Base-by-base conservation (phyloP, 2,113 vertebrate genomes). In the Equus quagga region DNA sequence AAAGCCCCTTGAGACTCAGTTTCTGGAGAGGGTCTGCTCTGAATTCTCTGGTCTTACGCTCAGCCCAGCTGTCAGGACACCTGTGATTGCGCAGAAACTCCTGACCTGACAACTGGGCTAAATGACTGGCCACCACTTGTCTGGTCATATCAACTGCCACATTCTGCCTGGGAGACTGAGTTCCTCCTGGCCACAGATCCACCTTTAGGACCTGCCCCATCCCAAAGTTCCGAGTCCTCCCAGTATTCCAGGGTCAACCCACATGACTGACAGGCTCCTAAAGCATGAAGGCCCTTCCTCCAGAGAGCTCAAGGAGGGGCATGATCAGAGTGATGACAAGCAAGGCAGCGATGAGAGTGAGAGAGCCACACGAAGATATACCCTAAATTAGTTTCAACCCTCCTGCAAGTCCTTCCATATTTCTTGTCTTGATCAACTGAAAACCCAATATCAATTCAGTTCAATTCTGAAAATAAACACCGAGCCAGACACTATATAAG, bases 31-130 rank as follows among this genome's bases (percentile, higher is more conserved):
- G 23, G 12, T 28, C 65, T 49, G 2, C 31, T 49, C 21, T 44
- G 36, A 13, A 11, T 49, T 69, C n/a, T 24, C 19, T 36, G 23
- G 67, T 18, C 8, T 6, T 7, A 3, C 0, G 8, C n/a, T 81
- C 91, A n/a, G 11, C 26, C 23, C 76, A 65, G 72, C 36, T 51
- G 33, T 78, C 26, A 8, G 80, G 49, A n/a, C 14, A 5, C 44
- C 51, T 4, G 1, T 15, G 44, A 56, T 0, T 13, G 2, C 10
- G 0, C 17, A 28, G 33, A 70, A 62, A 13, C n/a, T 65, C 51
- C 31, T 58, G 31, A 26, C 46, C 24, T 54, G 36, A 23, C 15
- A 62, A 28, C 28, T 15, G 80, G 51, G 49, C 65, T 76, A 10
- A 33, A 31, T 5, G n/a, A 17, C 56, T 7, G 23, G 28, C 62